phyloP scores from a whole-genome alignment of 2,113 vertebrate species.

The Oreochromis niloticus region DNA sequence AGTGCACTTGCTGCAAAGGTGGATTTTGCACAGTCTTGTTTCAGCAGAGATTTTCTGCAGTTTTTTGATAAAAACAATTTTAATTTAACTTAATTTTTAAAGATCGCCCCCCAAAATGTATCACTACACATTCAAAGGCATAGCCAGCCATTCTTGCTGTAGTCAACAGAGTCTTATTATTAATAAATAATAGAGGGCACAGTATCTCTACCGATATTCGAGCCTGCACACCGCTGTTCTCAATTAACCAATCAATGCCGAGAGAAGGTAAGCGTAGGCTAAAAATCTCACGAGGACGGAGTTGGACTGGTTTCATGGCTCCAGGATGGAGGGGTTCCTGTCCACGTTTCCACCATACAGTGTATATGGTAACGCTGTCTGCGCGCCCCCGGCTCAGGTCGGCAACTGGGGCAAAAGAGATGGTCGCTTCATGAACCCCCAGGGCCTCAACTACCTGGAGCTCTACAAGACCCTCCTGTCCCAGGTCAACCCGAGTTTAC shows the following conservation, averaged over 20 bases:
- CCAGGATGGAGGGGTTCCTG: constrained; percentile 78
- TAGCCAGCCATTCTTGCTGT: neutral
- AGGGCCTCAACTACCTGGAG: constrained; percentile 76
- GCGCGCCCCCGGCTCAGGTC: constrained; percentile 34
- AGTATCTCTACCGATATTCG: neutral
- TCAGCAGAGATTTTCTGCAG: neutral
- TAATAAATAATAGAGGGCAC: neutral
- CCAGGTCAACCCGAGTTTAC: constrained; percentile 70
- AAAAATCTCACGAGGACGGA: constrained; percentile 10
- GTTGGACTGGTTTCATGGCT: constrained; percentile 31
- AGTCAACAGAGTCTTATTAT: neutral
- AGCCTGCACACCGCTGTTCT: constrained; percentile 5
- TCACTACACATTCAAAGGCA: neutral
- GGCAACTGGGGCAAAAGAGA: constrained; percentile 70
- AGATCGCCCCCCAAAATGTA: neutral
- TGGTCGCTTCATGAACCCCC: constrained; percentile 40
- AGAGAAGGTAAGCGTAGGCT: neutral
- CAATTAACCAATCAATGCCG: constrained; percentile 50
- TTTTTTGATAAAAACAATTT: neutral
- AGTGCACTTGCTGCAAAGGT: neutral
- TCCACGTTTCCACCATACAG: constrained; percentile 59
- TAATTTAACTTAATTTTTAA: neutral
- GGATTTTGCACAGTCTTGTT: neutral
- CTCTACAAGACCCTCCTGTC: constrained; percentile 78
- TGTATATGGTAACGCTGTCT: constrained; percentile 47